Conservation (phyloP, 2,113 vertebrate species). For the Menidia beryllina region DNA sequence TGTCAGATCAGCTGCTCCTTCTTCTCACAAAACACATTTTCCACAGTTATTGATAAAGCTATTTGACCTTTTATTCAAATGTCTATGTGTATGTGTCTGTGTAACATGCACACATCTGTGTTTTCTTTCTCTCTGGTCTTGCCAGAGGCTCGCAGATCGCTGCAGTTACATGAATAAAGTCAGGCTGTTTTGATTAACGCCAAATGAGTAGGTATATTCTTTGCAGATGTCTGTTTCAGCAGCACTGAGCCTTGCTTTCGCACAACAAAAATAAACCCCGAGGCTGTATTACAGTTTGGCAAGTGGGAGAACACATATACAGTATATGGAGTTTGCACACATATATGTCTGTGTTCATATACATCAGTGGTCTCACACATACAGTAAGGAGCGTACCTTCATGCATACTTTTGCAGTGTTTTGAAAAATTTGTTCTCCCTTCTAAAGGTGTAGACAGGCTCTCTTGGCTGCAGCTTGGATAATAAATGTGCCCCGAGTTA, state of each 20-base stretch:
- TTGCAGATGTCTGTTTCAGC: slow-evolving; percentile 80
- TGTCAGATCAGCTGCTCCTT: slow-evolving; percentile 79
- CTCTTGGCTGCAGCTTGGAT: slow-evolving; percentile 43
- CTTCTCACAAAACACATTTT: slow-evolving; percentile 81
- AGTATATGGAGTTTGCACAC: slow-evolving; percentile 42
- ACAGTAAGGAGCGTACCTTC: slow-evolving; percentile 52
- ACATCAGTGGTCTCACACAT: slow-evolving; percentile 51
- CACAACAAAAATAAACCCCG: slow-evolving; percentile 77
- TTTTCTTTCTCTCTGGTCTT: slow-evolving; percentile 73
- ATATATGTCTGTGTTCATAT: slow-evolving; percentile 41
- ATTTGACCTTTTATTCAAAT: slow-evolving; percentile 83
- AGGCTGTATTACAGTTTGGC: slow-evolving; percentile 79
- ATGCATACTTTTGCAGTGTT: slow-evolving; percentile 53
- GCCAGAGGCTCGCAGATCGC: slow-evolving; percentile 75
- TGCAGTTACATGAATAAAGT: slow-evolving; percentile 76
- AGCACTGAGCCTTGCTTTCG: slow-evolving; percentile 63
- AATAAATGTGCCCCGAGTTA: slow-evolving; percentile 55
- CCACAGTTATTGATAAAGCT: slow-evolving; percentile 83
- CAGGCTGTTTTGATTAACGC: slow-evolving; percentile 82
- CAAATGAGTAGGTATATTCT: slow-evolving; percentile 81
- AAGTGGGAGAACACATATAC: slow-evolving; percentile 50
- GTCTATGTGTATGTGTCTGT: slow-evolving; percentile 52
- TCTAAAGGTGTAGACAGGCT: slow-evolving; percentile 68
- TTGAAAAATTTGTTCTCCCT: slow-evolving; percentile 52
- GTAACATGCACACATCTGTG: slow-evolving; percentile 70